Conservation (phyloP, 2,113 vertebrate genomes). For the Pitta sordida region DNA sequence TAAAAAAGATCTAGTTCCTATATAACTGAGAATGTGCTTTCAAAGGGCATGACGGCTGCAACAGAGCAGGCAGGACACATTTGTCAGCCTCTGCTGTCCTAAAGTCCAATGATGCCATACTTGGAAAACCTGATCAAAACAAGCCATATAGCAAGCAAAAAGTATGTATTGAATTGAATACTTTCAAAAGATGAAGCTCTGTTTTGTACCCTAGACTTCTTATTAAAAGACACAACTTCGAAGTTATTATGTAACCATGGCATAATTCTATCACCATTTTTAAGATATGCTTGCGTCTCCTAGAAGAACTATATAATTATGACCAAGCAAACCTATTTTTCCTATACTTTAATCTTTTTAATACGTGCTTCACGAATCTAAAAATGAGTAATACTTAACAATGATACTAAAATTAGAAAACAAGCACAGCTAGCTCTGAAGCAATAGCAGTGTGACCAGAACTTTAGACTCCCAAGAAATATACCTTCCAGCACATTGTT, state of each 20-base stretch:
- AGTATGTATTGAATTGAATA: background rate
- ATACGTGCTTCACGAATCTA: background rate
- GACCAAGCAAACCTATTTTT: slow-evolving; percentile 4
- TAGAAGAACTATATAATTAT: slow-evolving; percentile 33
- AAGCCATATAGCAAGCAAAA: background rate
- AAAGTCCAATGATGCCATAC: background rate
- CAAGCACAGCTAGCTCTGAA: background rate
- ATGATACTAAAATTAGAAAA: slow-evolving; percentile 45
- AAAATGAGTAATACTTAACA: slow-evolving; percentile 38
- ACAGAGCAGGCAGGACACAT: background rate
- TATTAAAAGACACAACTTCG: background rate
- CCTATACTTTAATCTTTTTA: background rate
- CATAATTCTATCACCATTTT: slow-evolving; percentile 2
- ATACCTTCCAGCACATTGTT: background rate
- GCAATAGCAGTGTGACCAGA: background rate
- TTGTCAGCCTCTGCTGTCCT: background rate
- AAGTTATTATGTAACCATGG: slow-evolving; percentile 20
- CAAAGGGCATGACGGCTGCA: background rate
- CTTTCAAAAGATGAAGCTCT: background rate
- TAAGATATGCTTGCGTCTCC: background rate
- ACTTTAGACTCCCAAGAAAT: background rate
- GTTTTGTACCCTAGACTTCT: background rate
- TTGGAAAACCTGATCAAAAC: background rate
- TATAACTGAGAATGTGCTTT: background rate
- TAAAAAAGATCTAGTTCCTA: background rate